Conservation (phyloP, 1,140 invertebrate species). For the Megalonaias nervosa region DNA sequence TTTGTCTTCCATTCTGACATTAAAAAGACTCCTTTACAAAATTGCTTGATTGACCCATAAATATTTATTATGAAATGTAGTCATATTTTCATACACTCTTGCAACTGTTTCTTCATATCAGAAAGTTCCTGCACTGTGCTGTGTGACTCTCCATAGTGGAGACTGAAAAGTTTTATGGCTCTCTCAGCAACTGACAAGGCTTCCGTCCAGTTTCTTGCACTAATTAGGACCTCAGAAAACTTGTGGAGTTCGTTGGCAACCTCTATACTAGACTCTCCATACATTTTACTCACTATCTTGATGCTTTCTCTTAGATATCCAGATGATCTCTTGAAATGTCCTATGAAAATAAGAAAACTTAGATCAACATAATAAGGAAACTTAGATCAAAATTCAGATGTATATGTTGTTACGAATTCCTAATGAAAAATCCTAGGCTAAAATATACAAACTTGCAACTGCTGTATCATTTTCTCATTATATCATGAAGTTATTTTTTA, state of each 20-base stretch:
- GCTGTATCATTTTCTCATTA: too few species aligned
- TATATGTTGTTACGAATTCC: neutral
- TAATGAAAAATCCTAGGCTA: neutral
- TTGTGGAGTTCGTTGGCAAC: slow-evolving; percentile 75
- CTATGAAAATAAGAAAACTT: slow-evolving; percentile 18
- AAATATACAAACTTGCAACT: too few species aligned
- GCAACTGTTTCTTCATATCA: too few species aligned
- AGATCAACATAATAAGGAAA: neutral
- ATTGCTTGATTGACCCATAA: too few species aligned
- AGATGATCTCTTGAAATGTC: slow-evolving; percentile 66
- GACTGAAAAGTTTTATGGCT: slow-evolving; percentile 38
- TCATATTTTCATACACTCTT: too few species aligned
- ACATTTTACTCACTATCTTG: slow-evolving; percentile 71
- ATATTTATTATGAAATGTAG: too few species aligned
- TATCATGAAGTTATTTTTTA: too few species aligned
- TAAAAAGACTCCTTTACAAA: too few species aligned
- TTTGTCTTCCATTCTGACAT: too few species aligned
- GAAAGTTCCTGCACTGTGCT: slow-evolving; percentile 22
- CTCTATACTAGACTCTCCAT: slow-evolving; percentile 76
- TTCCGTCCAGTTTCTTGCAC: slow-evolving; percentile 62
- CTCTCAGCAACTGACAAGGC: slow-evolving; percentile 34
- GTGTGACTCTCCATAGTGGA: slow-evolving; percentile 39
- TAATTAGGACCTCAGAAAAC: slow-evolving; percentile 73
- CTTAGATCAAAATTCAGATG: neutral
- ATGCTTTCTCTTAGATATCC: slow-evolving; percentile 72